Base-by-base conservation (phyloP, 37 sponge, comb jelly and placozoan genomes). In the Ephydatia muelleri region DNA sequence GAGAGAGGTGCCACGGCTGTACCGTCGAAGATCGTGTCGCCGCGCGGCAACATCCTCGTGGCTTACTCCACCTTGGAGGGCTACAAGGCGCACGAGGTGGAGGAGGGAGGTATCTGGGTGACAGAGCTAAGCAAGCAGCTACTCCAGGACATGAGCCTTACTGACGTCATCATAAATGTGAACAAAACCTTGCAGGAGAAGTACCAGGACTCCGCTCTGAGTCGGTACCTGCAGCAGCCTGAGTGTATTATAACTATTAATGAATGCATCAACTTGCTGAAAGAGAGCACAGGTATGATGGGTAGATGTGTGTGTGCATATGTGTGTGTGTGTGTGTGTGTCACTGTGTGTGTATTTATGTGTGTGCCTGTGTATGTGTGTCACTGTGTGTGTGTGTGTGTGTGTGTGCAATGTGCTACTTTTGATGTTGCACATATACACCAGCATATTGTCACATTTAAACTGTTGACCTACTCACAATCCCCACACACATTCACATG, bases 41-140 rank as follows among this genome's bases (percentile, higher is more conserved):
- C 23, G 33, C 47, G 77, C 14, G 90, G 82, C 12, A 81, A 85
- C 47, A 77, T 57, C 70, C 82, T 90, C 4, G 70, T 90, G 16
- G 81, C 85, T 49, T 80, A 68, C 47, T 90, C 90, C 32, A 85
- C 82, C 19, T 67, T 90, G 48, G 65, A 77, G 0, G 47, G 70
- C 23, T 43, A 85, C 85, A 75, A 25, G 29, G 77, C 90, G 0
- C 77, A 80, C 57, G 85, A 85, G 26, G 38, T 33, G 4, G 36
- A 8, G 1, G 37, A 29, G 12, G 86, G 86, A 26, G 86, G 86
- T 3, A 29, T 80, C 4, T 86, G 86, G 86, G 19, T 86, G 49
- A 34, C 34, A 14, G 19, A 57, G 6, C 16, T 57, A 57, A 57
- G 57, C 16, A 57, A 14, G 1, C 9, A 57, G 57, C 9, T 57